Evolutionary conservation across 2,888 invertebrate species (phyloP), one percentile per base, ranked within the genome.

Genomic region (Cerastis leucographa): DNA sequence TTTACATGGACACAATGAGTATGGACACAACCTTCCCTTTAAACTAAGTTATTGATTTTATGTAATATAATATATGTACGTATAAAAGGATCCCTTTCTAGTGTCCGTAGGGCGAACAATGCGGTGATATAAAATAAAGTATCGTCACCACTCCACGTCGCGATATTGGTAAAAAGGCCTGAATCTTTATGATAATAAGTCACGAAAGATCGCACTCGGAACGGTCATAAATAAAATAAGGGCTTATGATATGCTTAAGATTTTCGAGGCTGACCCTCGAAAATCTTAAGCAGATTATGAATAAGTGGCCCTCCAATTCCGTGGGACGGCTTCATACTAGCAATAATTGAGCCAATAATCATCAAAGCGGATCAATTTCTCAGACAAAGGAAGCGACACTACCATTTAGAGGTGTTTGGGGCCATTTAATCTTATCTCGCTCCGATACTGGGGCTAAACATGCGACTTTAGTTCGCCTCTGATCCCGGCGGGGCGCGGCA

Each of bases 281-380:
- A 89, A 90, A 89, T 89, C 90, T 86, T 91, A 90, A 89, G 89
- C 85, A 88, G 90, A 91, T 93, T 92, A 92, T 90, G 90, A 92
- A 91, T 90, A 92, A 89, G 87, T 87, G 87, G 88, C 85, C 68
- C 85, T 90, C 87, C 86, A 88, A 90, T 90, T 88, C 87, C 78
- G 76, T 78, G 72, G 74, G 80, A 85, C 56, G 62, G 69, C 65
- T 84, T 89, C 88, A 80, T 85, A 75, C 80, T 82, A 79, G 80
- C 85, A 90, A 89, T 90, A n/a, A n/a, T n/a, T n/a, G n/a, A n/a
- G n/a, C n/a, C n/a, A n/a, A n/a, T n/a, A 89, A 90, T 91, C 88
- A 90, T 91, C 88, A 85, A 92, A 90, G 87, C 87, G 84, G 90
- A 88, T 91, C 90, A 91, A 91, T 91, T 90, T 90, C 87, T 87